Evolutionary conservation across 2,113 vertebrate genomes (phyloP).

Genomic region (Tupaia tana): DNA sequence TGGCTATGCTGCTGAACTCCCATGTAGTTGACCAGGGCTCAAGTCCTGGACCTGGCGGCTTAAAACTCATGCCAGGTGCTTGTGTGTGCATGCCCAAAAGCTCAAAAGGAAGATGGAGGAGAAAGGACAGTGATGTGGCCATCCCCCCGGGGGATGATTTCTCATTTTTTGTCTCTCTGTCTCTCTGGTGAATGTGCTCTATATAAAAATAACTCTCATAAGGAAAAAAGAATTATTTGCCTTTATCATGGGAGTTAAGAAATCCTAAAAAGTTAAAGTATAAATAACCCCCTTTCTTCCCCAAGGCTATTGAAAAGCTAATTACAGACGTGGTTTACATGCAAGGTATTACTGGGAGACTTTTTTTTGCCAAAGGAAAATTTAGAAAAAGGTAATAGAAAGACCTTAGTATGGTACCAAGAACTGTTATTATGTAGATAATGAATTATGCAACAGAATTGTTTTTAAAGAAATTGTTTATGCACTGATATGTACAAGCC

Average conservation of each 20-base stretch:
- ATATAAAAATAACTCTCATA: no score
- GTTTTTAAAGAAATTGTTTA: conserved; percentile 54
- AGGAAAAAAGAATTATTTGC: background rate
- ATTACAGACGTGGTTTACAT: conserved; percentile 66
- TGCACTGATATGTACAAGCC: background rate
- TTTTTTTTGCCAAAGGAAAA: conserved; percentile 57
- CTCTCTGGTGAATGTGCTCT: no score
- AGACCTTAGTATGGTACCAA: conserved; percentile 37
- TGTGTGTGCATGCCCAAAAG: no score
- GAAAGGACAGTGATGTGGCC: no score
- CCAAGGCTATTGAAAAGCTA: conserved; percentile 60
- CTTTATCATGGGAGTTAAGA: conserved; percentile 44
- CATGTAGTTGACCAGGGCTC: no score
- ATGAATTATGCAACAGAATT: conserved; percentile 66
- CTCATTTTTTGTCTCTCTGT: no score
- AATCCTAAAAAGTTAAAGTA: conserved; percentile 52
- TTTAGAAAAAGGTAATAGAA: conserved; percentile 74
- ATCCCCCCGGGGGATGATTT: no score
- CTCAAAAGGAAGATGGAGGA: no score
- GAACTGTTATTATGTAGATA: conserved; percentile 42
- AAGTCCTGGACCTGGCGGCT: no score
- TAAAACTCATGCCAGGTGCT: no score
- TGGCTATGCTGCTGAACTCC: no score
- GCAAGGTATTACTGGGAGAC: conserved; percentile 21
- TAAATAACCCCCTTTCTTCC: background rate